These are phyloP conservation scores for Rotaria magnacalcarata DNA, from an alignment of 2,888 invertebrate species.

Conservation along the genomic window DNA sequence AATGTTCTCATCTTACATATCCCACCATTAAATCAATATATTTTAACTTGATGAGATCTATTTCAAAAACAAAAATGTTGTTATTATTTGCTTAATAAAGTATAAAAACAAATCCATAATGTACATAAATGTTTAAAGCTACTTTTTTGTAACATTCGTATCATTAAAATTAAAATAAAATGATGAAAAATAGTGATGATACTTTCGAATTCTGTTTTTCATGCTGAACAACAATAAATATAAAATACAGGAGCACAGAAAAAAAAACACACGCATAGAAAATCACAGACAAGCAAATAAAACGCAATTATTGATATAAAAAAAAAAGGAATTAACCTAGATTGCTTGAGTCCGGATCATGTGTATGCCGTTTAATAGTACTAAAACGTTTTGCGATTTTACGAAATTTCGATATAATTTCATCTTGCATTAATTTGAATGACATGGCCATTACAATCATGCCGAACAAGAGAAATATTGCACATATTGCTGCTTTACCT, in stretches of 20 bases:
- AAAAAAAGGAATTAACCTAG: not conserved
- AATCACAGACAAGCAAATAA: not conserved
- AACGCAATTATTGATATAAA: not conserved
- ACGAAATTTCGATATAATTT: conserved; percentile 33
- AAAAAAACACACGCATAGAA: not conserved
- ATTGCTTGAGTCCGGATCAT: not conserved
- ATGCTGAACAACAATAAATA: not conserved
- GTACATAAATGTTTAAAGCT: not conserved
- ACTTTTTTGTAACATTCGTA: not conserved
- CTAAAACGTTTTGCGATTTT: not conserved
- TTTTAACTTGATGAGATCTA: not conserved
- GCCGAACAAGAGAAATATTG: conserved; percentile 47
- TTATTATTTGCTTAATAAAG: not conserved
- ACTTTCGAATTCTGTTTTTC: too few species aligned
- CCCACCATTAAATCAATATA: too few species aligned
- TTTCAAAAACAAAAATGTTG: not conserved
- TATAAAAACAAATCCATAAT: not conserved
- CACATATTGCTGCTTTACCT: conserved; percentile 46
- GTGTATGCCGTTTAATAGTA: not conserved
- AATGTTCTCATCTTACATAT: too few species aligned
- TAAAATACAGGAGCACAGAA: not conserved
- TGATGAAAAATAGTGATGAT: not conserved
- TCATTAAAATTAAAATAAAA: not conserved
- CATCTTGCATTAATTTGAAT: conserved; percentile 46
- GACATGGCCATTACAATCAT: conserved; percentile 48